Conservation (phyloP, 2,888 invertebrate species). For the Falcaria lacertinaria region DNA sequence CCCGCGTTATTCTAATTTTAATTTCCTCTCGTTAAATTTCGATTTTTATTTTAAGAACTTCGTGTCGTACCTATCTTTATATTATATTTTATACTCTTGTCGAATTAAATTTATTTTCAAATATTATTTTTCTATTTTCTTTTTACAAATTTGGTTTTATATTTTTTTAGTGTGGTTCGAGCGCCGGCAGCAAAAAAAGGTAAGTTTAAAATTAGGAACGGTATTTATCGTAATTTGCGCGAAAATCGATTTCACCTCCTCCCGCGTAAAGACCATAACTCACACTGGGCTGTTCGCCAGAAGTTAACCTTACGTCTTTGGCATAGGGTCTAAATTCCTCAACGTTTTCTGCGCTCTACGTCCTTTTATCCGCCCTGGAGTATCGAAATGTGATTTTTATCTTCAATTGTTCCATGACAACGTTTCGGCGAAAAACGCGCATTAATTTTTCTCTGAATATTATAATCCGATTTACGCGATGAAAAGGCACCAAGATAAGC, state of each 20-base stretch:
- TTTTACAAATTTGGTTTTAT: constrained; percentile 7
- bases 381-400: neutral
- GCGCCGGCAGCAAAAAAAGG: neutral
- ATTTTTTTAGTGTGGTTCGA: neutral
- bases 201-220: neutral
- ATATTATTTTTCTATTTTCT: constrained; percentile 17
- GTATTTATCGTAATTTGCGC: neutral
- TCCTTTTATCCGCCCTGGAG: neutral
- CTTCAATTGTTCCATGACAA: neutral
- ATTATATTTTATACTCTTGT: constrained; percentile 9
- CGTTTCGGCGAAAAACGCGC: neutral
- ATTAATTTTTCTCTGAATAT: neutral
- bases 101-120: constrained; percentile 26
- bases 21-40: constrained; percentile 34
- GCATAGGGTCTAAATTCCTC: neutral
- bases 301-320: neutral
- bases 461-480: too few species aligned
- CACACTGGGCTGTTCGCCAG: neutral
- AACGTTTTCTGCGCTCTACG: neutral
- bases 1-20: constrained; percentile 29
- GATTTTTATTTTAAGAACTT: constrained; percentile 20
- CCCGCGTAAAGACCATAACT: neutral
- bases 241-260: neutral
- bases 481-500: too few species aligned
- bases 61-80: constrained; percentile 14